Conservation (phyloP, 2,113 vertebrate genomes). For the Sakesphorus luctuosus region DNA sequence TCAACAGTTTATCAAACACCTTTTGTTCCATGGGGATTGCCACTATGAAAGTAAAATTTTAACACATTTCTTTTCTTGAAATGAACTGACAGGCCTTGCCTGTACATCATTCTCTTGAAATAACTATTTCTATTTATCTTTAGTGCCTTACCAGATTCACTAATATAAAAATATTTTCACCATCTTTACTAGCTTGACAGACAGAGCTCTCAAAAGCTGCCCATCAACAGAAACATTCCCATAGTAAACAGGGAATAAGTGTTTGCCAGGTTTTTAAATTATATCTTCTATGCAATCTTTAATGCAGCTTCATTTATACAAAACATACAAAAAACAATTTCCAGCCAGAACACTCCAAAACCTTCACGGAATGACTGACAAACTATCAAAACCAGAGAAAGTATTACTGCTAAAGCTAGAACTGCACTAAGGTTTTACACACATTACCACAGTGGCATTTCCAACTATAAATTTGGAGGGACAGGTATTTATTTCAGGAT, state of each 20-base stretch:
- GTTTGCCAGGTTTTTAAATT: neutral
- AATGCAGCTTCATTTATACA: neutral
- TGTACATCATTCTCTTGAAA: slow-evolving; percentile 77
- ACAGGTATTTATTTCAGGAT: neutral
- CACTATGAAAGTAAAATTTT: neutral
- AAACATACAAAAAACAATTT: neutral
- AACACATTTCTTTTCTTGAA: neutral
- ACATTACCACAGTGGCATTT: neutral
- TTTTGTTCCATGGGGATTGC: neutral
- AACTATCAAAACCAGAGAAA: neutral
- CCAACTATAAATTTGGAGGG: neutral
- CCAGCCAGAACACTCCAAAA: neutral
- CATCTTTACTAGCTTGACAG: slow-evolving; percentile 74
- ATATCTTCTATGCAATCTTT: neutral
- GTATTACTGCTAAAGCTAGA: neutral
- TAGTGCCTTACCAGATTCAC: neutral
- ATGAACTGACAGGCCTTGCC: neutral
- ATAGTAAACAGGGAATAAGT: slow-evolving; percentile 74
- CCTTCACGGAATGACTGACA: neutral
- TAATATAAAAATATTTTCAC: slow-evolving; percentile 71
- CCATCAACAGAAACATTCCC: slow-evolving; percentile 80
- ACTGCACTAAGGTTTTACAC: neutral
- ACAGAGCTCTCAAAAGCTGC: slow-evolving; percentile 75
- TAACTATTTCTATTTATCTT: slow-evolving; percentile 42
- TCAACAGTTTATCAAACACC: neutral